Evolutionary conservation across 2,113 vertebrate species (phyloP).

Genomic region (Coregonus clupeaformis): DNA sequence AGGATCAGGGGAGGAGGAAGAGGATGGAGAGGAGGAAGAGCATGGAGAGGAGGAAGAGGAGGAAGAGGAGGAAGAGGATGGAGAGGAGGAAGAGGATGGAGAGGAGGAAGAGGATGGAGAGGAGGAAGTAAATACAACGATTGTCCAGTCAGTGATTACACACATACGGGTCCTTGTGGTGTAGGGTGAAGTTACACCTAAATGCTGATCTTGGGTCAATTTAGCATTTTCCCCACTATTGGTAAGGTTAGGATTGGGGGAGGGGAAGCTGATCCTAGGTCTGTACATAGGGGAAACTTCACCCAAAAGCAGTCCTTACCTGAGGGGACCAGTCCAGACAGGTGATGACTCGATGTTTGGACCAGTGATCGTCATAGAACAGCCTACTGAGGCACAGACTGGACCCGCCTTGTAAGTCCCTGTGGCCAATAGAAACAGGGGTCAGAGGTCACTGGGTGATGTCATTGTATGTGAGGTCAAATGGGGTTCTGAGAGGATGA

Average conservation of each 20-base stretch:
- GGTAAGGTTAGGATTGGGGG: too few relatives aligned
- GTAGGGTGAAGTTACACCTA: too few relatives aligned
- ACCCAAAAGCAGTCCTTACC: slow-evolving; percentile 66
- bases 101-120: too few relatives aligned
- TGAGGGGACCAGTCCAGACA: slow-evolving; percentile 97
- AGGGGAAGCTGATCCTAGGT: too few relatives aligned
- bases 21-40: too few relatives aligned
- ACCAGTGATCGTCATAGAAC: slow-evolving; percentile 97
- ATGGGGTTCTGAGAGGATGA: slow-evolving; percentile 39
- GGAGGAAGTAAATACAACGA: not conserved
- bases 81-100: too few relatives aligned
- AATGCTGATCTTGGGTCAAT: too few relatives aligned
- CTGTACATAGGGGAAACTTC: too few relatives aligned
- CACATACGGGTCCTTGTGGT: not conserved
- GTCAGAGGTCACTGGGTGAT: slow-evolving; percentile 24
- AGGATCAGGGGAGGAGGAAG: too few relatives aligned
- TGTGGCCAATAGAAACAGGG: slow-evolving; percentile 48
- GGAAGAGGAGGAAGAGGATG: too few relatives aligned
- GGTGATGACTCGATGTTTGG: slow-evolving; percentile 94
- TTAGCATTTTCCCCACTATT: too few relatives aligned
- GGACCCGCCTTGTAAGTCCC: slow-evolving; percentile 89
- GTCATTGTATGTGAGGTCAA: not conserved
- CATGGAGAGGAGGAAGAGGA: too few relatives aligned
- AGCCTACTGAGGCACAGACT: slow-evolving; percentile 90
- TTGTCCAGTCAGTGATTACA: slow-evolving; percentile 23